Conservation (phyloP, 37 sponge, comb jelly and placozoan genomes). For the Chondrosia reniformis region DNA sequence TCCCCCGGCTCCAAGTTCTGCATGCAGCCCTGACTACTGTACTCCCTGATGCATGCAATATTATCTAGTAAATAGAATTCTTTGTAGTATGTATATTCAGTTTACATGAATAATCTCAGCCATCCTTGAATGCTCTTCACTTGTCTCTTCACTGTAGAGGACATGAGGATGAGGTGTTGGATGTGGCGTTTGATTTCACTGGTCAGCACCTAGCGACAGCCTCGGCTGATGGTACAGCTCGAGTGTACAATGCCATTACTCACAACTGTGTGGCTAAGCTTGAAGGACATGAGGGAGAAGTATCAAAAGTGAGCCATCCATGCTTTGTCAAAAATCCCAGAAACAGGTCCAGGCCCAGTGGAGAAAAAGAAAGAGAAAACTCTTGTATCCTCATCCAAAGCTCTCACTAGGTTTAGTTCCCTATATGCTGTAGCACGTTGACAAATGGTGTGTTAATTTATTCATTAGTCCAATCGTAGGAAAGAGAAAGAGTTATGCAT, state of each 20-base stretch:
- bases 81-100: background rate
- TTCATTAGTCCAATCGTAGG: too few species aligned
- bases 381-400: too few species aligned
- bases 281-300: slow-evolving; percentile 89
- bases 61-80: background rate
- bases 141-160: slow-evolving; percentile 32
- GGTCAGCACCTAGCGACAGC: slow-evolving; percentile 87
- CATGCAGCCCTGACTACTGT: too few species aligned
- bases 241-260: slow-evolving; percentile 62
- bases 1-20: too few species aligned
- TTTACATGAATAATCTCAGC: background rate
- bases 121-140: background rate
- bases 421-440: too few species aligned
- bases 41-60: background rate
- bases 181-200: slow-evolving; percentile 84
- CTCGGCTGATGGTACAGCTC: slow-evolving; percentile 87
- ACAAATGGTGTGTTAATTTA: too few species aligned
- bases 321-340: too few species aligned
- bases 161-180: slow-evolving; percentile 94
- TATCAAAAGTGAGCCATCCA: slow-evolving; percentile 90
- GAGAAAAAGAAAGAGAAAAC: too few species aligned
- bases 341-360: too few species aligned
- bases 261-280: slow-evolving; percentile 67
- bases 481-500: too few species aligned
- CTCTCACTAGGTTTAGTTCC: too few species aligned